Evolutionary conservation across 2,113 vertebrate genomes (phyloP).

Genomic region (Grammomys surdaster): DNA sequence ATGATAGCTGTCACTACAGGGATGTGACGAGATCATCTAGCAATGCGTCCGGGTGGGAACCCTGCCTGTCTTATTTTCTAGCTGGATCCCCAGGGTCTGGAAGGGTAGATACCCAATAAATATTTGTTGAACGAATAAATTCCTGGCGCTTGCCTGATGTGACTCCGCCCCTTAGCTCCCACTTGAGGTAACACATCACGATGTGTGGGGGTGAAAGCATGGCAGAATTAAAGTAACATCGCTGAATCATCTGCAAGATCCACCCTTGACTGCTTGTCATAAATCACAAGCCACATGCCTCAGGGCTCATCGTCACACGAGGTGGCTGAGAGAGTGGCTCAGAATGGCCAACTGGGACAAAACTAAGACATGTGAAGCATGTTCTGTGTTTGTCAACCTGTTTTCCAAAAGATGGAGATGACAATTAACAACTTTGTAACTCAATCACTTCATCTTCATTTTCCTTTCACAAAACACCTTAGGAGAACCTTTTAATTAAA

Average conservation of each 20-base stretch:
- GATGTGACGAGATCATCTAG: not conserved
- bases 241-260: slow-evolving; percentile 38
- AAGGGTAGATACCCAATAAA: slow-evolving; percentile 32
- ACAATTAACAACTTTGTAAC: slow-evolving; percentile 32
- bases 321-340: not conserved
- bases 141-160: slow-evolving; percentile 28
- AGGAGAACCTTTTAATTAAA: slow-evolving; percentile 50
- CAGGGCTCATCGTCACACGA: slow-evolving; percentile 24
- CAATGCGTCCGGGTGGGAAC: not conserved
- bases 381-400: slow-evolving; percentile 15
- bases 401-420: slow-evolving; percentile 48
- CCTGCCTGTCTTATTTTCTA: not conserved
- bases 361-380: not conserved
- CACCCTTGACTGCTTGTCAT: slow-evolving; percentile 39
- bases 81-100: not conserved
- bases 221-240: slow-evolving; percentile 21
- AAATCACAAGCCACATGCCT: slow-evolving; percentile 38
- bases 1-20: not conserved
- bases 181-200: slow-evolving; percentile 52
- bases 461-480: slow-evolving; percentile 44
- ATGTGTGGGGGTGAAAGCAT: slow-evolving; percentile 37
- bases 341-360: slow-evolving; percentile 47
- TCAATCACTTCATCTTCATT: slow-evolving; percentile 26
- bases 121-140: slow-evolving; percentile 63
- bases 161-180: slow-evolving; percentile 35